These are phyloP conservation scores for Malurus elegans DNA, from an alignment of 2,113 vertebrate species.

Conservation along the genomic window DNA sequence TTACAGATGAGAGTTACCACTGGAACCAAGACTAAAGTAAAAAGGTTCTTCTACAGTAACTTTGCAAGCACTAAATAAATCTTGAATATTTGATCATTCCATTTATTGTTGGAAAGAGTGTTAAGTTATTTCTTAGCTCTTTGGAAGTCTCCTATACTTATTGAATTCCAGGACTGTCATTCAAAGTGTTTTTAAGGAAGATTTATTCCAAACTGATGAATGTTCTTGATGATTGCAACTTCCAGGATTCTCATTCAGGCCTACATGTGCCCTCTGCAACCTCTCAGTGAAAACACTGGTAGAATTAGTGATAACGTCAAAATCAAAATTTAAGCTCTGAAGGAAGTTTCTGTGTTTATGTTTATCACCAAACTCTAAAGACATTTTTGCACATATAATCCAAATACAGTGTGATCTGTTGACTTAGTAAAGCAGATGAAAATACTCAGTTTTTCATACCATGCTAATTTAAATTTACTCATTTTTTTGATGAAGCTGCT, in stretches of 20 bases:
- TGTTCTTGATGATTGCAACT: background rate
- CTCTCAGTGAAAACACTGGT: background rate
- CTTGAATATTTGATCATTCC: background rate
- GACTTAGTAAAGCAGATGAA: background rate
- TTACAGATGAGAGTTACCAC: background rate
- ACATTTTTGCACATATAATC: background rate
- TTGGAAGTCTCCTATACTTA: background rate
- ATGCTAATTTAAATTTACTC: background rate
- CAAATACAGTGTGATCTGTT: background rate
- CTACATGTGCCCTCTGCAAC: background rate
- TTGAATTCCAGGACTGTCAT: background rate
- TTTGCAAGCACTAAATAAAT: background rate
- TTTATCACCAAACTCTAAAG: background rate
- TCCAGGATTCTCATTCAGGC: background rate
- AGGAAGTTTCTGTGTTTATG: background rate
- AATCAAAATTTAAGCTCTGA: background rate
- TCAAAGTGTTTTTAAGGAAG: background rate
- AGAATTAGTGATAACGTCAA: background rate
- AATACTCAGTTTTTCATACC: background rate
- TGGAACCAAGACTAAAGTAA: background rate
- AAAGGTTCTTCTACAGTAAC: background rate
- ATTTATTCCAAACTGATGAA: background rate
- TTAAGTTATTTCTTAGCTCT: background rate
- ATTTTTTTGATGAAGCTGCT: slow-evolving; percentile 9
- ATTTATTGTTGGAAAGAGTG: background rate